phyloP scores from a whole-genome alignment of 2,797 vertebrate species.

The Protonibea diacanthus region DNA sequence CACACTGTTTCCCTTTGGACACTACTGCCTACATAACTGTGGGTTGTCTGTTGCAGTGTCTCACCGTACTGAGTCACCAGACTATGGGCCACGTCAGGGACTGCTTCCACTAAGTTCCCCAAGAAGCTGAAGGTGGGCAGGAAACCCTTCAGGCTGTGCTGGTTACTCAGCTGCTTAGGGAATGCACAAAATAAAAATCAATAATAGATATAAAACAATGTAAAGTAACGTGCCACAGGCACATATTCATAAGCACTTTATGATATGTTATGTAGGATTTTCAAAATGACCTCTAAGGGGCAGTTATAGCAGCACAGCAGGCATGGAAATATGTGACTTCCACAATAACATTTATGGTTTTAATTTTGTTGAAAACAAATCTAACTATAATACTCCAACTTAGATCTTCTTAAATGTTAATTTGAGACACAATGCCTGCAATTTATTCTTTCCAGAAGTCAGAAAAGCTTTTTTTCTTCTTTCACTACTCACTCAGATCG shows the following conservation, averaged over 20 bases:
- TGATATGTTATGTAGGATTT: background rate
- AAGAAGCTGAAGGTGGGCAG: slow-evolving; percentile 88
- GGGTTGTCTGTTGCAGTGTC: slow-evolving; percentile 58
- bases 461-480: slow-evolving; percentile 22
- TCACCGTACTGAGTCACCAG: slow-evolving; percentile 89
- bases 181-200: slow-evolving; percentile 24
- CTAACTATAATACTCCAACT: background rate
- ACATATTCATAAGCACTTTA: background rate
- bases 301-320: background rate
- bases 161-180: slow-evolving; percentile 84
- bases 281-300: background rate
- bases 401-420: background rate
- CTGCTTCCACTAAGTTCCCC: slow-evolving; percentile 89
- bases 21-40: background rate
- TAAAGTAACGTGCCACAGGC: background rate
- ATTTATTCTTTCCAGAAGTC: slow-evolving; percentile 1
- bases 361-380: slow-evolving; percentile 11
- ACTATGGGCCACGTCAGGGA: slow-evolving; percentile 84
- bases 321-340: background rate
- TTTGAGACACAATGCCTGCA: background rate
- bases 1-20: background rate
- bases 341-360: slow-evolving; percentile 5
- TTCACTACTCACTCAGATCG: background rate
- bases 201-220: background rate
- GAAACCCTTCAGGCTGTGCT: slow-evolving; percentile 81